These are phyloP conservation scores for Hypanus sabinus DNA, from an alignment of 2,113 vertebrate species.

Conservation along the genomic window DNA sequence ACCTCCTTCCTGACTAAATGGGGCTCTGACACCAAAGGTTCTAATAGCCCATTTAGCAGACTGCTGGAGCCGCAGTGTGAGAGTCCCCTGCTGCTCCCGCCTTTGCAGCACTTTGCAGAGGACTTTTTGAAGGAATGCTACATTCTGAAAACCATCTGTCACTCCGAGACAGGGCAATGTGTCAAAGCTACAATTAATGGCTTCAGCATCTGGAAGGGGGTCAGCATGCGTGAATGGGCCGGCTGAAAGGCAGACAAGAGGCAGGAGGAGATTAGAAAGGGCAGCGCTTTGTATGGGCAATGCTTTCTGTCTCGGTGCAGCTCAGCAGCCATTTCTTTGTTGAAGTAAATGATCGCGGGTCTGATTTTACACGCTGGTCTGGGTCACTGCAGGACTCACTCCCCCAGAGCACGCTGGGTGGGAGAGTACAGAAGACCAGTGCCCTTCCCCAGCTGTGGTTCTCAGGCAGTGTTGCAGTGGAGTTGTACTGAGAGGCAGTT, in stretches of 20 bases:
- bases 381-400: not conserved
- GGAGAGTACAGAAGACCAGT: not conserved
- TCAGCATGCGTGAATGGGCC: slow-evolving; percentile 13
- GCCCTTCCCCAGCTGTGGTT: not conserved
- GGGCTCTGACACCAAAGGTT: slow-evolving; percentile 22
- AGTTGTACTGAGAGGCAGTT: not conserved
- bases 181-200: slow-evolving; percentile 28
- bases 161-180: slow-evolving; percentile 8
- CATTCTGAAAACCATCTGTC: slow-evolving; percentile 27
- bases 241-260: slow-evolving; percentile 22
- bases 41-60: not conserved
- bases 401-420: not conserved
- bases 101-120: slow-evolving; percentile 14
- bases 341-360: not conserved
- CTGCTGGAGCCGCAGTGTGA: slow-evolving; percentile 1
- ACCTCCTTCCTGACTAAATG: slow-evolving; percentile 14
- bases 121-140: slow-evolving; percentile 11
- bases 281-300: slow-evolving; percentile 19
- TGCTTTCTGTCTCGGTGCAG: slow-evolving; percentile 19
- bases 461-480: not conserved
- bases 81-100: slow-evolving; percentile 5
- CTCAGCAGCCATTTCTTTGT: slow-evolving; percentile 26
- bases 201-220: slow-evolving; percentile 7
- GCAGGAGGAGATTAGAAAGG: slow-evolving; percentile 32
- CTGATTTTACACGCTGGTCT: not conserved